Base-by-base conservation (phyloP, 2,113 vertebrate genomes). In the Hyla sarda region DNA sequence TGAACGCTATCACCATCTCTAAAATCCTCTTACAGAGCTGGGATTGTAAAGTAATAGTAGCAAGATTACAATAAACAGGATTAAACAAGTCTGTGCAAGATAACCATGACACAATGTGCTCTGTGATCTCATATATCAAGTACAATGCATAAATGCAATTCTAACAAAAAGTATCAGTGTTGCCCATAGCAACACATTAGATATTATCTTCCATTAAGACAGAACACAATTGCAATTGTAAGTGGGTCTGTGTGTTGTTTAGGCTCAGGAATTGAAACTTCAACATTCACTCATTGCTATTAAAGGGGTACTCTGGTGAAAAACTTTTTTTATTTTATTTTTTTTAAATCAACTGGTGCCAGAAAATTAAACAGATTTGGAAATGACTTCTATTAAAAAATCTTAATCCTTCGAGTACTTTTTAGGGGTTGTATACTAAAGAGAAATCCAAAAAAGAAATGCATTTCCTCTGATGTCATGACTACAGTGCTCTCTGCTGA, bases 1-100 rank as follows among this genome's bases (percentile, higher is more conserved):
- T 71, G 67, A 71, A 71, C 21, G 41, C 67, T 71, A 71, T 41
- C 67, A 71, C 67, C 10, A 71, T 71, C 67, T 37, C 9, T 23
- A 9, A 41, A 71, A 71, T 71, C 67, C 67, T 71, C 67, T 37
- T 71, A 71, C 34, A 37, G 67, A 71, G 21, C 34, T 34, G 14
- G 32, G 67, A 41, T 71, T 71, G 34, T 23, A 71, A 71, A 71
- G 34, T 71, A 71, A 71, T 37, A 71, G 67, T 37, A 21, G 19
- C 17, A 71, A 71, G 67, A 71, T 71, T 71, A 71, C 37, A 71
- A 71, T 71, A 71, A 71, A 71, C 34, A 71, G 41, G 67, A 71
- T 71, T 71, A 71, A 71, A 71, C 32, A 23, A 21, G 67, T 32
- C 9, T 9, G 8, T 21, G 19, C 17, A 37, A 16, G 19, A 37